Conservation (phyloP, 2,113 vertebrate genomes). For the Nettapus auritus region DNA sequence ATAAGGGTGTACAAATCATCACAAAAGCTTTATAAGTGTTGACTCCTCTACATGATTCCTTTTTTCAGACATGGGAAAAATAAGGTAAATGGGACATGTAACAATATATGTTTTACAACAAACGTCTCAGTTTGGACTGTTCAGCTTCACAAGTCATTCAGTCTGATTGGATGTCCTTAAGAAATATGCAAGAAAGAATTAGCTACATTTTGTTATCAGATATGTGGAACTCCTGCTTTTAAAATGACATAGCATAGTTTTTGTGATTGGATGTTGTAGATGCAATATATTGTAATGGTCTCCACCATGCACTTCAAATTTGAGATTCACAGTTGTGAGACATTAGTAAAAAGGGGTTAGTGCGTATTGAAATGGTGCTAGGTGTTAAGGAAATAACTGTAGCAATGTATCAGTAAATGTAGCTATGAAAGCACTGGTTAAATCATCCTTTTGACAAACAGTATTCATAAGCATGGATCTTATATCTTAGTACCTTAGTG, state of each 20-base stretch:
- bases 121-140: neutral
- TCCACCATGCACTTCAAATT: neutral
- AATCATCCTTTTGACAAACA: rapidly evolving
- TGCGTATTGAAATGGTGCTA: neutral
- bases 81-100: rapidly evolving
- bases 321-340: neutral
- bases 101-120: neutral
- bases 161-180: neutral
- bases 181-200: neutral
- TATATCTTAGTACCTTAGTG: neutral
- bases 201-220: neutral
- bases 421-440: neutral
- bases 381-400: rapidly evolving
- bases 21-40: neutral
- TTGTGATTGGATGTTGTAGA: neutral
- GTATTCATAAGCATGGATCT: neutral
- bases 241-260: neutral
- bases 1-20: neutral
- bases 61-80: neutral
- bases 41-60: neutral
- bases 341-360: rapidly evolving
- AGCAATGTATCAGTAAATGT: neutral
- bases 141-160: neutral
- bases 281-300: neutral
- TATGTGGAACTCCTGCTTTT: neutral